Conservation (phyloP, 2,888 invertebrate species). For the Neoaliturus tenellus region DNA sequence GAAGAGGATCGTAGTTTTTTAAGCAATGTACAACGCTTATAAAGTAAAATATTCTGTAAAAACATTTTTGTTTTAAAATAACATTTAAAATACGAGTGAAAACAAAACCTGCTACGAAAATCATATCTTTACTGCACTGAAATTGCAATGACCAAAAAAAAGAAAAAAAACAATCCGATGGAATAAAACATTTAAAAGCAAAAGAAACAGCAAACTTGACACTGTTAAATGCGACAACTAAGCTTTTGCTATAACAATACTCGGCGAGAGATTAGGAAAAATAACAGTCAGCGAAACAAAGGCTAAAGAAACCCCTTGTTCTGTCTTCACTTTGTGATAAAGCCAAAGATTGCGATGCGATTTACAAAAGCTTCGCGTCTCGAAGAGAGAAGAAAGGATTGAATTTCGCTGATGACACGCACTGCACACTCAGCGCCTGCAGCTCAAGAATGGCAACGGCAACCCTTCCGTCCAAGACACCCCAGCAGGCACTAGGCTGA, state of each 20-base stretch:
- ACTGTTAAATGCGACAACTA: no score
- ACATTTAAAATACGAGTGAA: not conserved
- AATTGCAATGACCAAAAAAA: no score
- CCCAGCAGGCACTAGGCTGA: not conserved
- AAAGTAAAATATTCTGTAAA: no score
- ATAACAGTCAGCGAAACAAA: slow-evolving; percentile 24
- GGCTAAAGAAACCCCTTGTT: slow-evolving; percentile 1
- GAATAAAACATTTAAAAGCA: no score
- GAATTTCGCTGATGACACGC: slow-evolving; percentile 35
- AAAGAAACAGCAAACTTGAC: no score
- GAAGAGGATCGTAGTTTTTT: no score
- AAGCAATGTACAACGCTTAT: no score
- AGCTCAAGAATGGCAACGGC: not conserved
- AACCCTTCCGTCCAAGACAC: slow-evolving; percentile 7
- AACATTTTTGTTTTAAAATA: no score
- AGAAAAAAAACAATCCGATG: no score
- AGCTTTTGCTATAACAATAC: not conserved
- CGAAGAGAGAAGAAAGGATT: slow-evolving; percentile 13
- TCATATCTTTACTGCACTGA: no score
- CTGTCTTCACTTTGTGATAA: slow-evolving; percentile 13
- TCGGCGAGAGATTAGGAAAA: slow-evolving; percentile 3
- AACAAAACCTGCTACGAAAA: not conserved
- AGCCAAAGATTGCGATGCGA: slow-evolving; percentile 30
- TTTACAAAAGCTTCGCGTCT: slow-evolving; percentile 23
- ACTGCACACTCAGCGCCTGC: slow-evolving; percentile 24